A percentile compares a stretch with the other conserved stretches of the same genome.
Conservation (phyloP, 2,888 invertebrate genomes). For the Tipula unca region DNA sequence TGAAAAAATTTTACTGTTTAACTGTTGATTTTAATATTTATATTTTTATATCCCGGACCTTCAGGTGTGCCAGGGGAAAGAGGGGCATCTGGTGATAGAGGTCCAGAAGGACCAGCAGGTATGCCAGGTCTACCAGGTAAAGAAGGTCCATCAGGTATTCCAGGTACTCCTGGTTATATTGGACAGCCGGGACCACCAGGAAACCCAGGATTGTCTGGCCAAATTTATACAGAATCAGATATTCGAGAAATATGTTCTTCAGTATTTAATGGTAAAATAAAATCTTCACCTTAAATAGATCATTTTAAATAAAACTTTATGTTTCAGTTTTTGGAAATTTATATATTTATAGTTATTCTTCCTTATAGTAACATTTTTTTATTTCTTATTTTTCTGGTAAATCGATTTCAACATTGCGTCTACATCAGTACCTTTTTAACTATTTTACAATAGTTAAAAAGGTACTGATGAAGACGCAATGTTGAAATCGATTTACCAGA, state of each 20-base stretch:
- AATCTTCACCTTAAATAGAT: background rate
- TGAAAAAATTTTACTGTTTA: background rate
- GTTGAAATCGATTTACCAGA: too few species aligned
- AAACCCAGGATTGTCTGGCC: constrained; percentile 48
- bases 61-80: constrained; percentile 39
- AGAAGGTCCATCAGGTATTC: constrained; percentile 46
- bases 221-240: constrained; percentile 30
- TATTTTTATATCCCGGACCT: too few species aligned
- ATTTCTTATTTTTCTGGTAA: too few species aligned
- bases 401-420: too few species aligned
- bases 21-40: too few species aligned
- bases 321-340: too few species aligned
- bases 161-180: constrained; percentile 42
- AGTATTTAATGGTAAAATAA: constrained; percentile 43
- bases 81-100: constrained; percentile 49
- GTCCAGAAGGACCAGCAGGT: constrained; percentile 64
- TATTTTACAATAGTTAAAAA: too few species aligned
- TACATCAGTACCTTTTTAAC: too few species aligned
- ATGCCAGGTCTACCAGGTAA: constrained; percentile 65
- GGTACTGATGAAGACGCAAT: too few species aligned
- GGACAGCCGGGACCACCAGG: constrained; percentile 62
- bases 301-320: too few species aligned
- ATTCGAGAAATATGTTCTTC: constrained; percentile 66
- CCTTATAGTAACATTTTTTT: too few species aligned
- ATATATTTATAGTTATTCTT: too few species aligned